These are phyloP conservation scores for Brachionus paranguensis DNA, from an alignment of 1,140 invertebrate species.

Conservation along the genomic window DNA sequence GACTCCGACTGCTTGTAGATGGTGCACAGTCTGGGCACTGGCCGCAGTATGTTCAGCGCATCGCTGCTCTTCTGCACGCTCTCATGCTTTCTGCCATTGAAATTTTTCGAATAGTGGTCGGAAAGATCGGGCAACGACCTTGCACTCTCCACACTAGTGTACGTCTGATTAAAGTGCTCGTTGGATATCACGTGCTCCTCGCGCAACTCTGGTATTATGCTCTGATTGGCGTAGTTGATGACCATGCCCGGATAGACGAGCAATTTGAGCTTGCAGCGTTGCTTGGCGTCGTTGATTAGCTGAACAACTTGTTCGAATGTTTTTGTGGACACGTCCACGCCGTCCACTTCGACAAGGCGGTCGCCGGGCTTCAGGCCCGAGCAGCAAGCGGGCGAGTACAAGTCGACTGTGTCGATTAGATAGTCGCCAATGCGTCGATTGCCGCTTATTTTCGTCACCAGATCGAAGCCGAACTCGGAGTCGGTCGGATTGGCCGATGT, in stretches of 20 bases:
- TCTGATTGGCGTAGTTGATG: constrained; percentile 25
- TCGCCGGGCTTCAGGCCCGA: constrained; percentile 3
- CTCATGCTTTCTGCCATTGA: background rate
- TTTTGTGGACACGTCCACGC: background rate
- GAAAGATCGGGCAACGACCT: constrained; percentile 10
- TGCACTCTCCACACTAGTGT: constrained; percentile 11
- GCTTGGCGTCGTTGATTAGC: constrained; percentile 24
- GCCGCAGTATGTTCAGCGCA: background rate
- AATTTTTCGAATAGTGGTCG: background rate
- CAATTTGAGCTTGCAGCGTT: background rate
- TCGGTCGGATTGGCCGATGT: constrained; percentile 20
- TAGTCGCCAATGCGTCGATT: constrained; percentile 1
- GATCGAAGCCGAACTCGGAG: constrained; percentile 30
- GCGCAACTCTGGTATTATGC: background rate
- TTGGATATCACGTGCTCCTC: background rate
- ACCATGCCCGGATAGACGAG: constrained; percentile 15
- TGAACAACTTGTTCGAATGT: constrained; percentile 37
- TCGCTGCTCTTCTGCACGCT: background rate
- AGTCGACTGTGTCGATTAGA: constrained; percentile 26
- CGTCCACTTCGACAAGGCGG: constrained; percentile 22
- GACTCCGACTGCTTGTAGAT: constrained; percentile 18
- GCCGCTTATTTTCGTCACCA: constrained; percentile 6
- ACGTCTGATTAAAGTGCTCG: constrained; percentile 17
- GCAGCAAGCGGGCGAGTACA: background rate
- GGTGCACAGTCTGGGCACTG: constrained; percentile 25